Percentiles rank a stretch among this genome's conserved stretches.
Evolutionary conservation across 2,888 invertebrate genomes (phyloP).

Genomic region (Diaphora mendica): DNA sequence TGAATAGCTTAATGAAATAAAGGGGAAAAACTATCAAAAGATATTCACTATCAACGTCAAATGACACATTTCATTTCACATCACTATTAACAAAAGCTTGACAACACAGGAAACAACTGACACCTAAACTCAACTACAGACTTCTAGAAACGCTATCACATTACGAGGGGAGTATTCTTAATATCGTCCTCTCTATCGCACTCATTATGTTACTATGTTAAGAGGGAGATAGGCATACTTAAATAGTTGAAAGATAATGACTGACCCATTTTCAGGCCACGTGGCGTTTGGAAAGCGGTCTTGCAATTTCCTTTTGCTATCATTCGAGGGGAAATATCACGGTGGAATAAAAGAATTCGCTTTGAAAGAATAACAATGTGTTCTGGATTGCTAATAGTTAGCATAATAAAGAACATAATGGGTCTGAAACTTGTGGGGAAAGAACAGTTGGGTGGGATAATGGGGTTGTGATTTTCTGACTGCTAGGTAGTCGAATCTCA

Average conservation of each 20-base stretch:
- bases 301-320: slow-evolving; percentile 55
- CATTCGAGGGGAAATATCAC: slow-evolving; percentile 26
- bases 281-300: slow-evolving; percentile 67
- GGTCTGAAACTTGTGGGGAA: slow-evolving; percentile 18
- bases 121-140: slow-evolving; percentile 42
- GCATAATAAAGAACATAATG: slow-evolving; percentile 20
- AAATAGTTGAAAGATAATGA: slow-evolving; percentile 73
- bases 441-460: slow-evolving; percentile 1
- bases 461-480: neutral
- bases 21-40: slow-evolving; percentile 19
- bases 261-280: slow-evolving; percentile 80
- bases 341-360: neutral
- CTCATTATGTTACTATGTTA: slow-evolving; percentile 38
- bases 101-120: slow-evolving; percentile 48
- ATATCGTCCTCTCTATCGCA: slow-evolving; percentile 41
- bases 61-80: slow-evolving; percentile 9
- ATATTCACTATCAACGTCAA: slow-evolving; percentile 17
- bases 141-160: slow-evolving; percentile 50
- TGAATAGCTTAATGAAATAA: neutral
- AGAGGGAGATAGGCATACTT: slow-evolving; percentile 62
- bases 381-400: slow-evolving; percentile 12
- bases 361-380: slow-evolving; percentile 14
- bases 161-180: slow-evolving; percentile 50
- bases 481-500: neutral
- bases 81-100: slow-evolving; percentile 23